Conservation (phyloP, 1,140 invertebrate genomes). For the Nasonia giraulti region DNA sequence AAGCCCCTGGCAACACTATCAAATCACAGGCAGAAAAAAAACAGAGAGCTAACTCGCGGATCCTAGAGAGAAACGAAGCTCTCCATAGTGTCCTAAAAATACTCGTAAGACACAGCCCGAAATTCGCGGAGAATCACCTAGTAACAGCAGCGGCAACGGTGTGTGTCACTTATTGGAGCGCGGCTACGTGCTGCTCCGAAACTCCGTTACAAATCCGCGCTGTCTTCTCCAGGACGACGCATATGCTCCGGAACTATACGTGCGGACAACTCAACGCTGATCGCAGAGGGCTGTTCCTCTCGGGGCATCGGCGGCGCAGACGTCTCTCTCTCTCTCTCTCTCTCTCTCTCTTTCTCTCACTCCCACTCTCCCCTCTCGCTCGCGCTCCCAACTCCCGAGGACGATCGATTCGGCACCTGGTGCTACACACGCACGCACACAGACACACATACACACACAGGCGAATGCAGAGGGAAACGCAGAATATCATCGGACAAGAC, state of each 20-base stretch:
- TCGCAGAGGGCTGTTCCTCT: neutral
- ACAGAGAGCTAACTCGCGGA: neutral
- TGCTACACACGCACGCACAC: neutral
- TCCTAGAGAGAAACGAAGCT: neutral
- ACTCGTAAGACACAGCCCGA: neutral
- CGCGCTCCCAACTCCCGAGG: neutral
- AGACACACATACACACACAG: neutral
- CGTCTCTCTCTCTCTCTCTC: neutral
- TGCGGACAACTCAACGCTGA: neutral
- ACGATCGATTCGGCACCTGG: slow-evolving; percentile 40
- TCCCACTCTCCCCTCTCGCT: neutral
- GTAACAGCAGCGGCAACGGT: neutral
- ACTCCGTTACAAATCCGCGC: neutral
- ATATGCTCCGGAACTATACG: neutral
- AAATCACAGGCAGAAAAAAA: neutral
- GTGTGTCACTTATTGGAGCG: neutral
- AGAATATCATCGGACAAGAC: neutral
- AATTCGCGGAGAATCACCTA: slow-evolving; percentile 26
- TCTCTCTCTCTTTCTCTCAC: neutral
- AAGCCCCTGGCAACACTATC: neutral
- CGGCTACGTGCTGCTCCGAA: neutral
- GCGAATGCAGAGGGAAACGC: too few relatives aligned
- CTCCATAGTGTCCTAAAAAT: slow-evolving; percentile 15
- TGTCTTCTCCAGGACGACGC: neutral
- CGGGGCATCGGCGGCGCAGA: neutral